A percentile compares a stretch with the other conserved stretches of the same genome.
phyloP scores from a whole-genome alignment of 2,113 vertebrate genomes.

The Podarcis muralis region DNA sequence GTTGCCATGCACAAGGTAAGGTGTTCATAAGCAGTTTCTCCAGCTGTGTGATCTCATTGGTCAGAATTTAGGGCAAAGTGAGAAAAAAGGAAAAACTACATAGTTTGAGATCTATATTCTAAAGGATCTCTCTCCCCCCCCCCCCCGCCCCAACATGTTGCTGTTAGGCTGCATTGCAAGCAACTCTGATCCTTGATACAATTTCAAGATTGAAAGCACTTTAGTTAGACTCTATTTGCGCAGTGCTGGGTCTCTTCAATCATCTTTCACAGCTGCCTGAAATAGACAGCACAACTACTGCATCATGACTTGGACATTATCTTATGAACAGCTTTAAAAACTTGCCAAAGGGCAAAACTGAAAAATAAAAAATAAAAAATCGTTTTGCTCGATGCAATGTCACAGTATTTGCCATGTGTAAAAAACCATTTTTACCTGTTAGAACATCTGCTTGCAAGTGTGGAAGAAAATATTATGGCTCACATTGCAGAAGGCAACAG shows the following conservation, averaged over 20 bases:
- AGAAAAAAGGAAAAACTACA: background rate
- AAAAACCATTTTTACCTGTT: slow-evolving; percentile 15
- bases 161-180: background rate
- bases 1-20: background rate
- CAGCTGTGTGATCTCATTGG: background rate
- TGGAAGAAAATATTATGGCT: background rate
- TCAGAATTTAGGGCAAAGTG: background rate
- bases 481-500: slow-evolving; percentile 6
- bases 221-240: background rate
- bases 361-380: background rate
- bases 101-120: background rate
- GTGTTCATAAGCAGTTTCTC: background rate
- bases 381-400: background rate
- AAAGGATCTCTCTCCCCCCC: background rate
- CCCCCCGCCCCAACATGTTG: background rate
- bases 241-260: background rate
- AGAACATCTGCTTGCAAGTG: slow-evolving; percentile 9
- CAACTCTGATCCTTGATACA: background rate
- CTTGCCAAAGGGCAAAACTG: slow-evolving; percentile 4
- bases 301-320: slow-evolving; percentile 12
- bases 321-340: slow-evolving; percentile 8
- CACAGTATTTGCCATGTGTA: slow-evolving; percentile 13
- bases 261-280: background rate
- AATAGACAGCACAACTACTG: slow-evolving; percentile 4
- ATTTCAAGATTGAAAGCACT: background rate